Conservation (phyloP, 1,140 invertebrate genomes). For the Platorchestia sp. region DNA sequence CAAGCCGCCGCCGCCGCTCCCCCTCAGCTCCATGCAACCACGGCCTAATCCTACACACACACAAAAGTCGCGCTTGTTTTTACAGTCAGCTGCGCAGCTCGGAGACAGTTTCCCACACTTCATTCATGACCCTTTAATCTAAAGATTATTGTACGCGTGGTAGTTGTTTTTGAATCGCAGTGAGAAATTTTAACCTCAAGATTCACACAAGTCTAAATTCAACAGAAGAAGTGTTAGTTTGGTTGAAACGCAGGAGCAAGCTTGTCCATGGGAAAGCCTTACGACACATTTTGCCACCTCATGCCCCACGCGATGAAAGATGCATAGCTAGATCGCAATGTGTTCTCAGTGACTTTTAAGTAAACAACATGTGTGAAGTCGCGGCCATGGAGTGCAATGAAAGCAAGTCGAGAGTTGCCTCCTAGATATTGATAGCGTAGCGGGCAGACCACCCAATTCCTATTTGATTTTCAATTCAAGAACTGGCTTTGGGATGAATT, state of each 20-base stretch:
- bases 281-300: constrained; percentile 30
- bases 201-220: background rate
- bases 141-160: background rate
- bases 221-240: background rate
- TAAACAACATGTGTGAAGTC: constrained; percentile 47
- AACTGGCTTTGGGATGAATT: background rate
- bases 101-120: constrained; percentile 28
- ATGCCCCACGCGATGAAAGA: constrained; percentile 27
- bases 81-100: background rate
- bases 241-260: background rate
- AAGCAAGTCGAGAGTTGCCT: constrained; percentile 51
- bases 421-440: background rate
- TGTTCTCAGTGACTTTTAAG: constrained; percentile 45
- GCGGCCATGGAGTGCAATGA: constrained; percentile 45
- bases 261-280: constrained; percentile 32
- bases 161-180: background rate
- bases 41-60: constrained; percentile 9
- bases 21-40: constrained; percentile 25
- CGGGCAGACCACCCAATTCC: background rate
- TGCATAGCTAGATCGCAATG: constrained; percentile 24
- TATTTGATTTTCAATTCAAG: background rate
- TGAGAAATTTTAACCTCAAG: background rate
- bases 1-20: constrained; percentile 4
- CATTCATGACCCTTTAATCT: background rate
- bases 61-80: constrained; percentile 37